Conservation (phyloP, 2,888 invertebrate genomes). For the Hymenopus coronatus region DNA sequence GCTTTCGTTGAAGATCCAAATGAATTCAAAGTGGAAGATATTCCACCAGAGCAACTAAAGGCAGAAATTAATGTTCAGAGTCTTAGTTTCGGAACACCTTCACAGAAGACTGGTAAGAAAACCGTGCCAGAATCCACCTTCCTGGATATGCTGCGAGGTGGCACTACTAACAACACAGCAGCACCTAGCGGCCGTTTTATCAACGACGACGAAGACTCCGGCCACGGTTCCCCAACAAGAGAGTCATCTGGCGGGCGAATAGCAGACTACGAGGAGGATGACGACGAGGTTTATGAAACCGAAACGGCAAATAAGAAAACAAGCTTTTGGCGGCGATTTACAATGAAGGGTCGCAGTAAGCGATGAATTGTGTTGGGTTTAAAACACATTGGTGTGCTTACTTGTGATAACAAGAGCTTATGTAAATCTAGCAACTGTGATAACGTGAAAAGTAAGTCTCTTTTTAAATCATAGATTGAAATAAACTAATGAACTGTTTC, state of each 20-base stretch:
- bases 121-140: slow-evolving; percentile 59
- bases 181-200: slow-evolving; percentile 31
- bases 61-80: slow-evolving; percentile 66
- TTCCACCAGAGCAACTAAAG: slow-evolving; percentile 65
- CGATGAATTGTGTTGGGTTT: slow-evolving; percentile 50
- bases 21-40: slow-evolving; percentile 68
- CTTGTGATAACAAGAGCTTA: background rate
- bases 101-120: slow-evolving; percentile 49
- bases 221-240: slow-evolving; percentile 47
- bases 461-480: background rate
- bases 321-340: slow-evolving; percentile 57
- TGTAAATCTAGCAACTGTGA: slow-evolving; percentile 1
- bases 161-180: slow-evolving; percentile 44
- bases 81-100: slow-evolving; percentile 57
- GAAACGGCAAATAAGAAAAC: slow-evolving; percentile 35
- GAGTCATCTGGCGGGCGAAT: slow-evolving; percentile 30
- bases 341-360: slow-evolving; percentile 66
- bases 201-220: slow-evolving; percentile 46
- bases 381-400: background rate
- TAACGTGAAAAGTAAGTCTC: background rate
- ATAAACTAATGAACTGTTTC: no score
- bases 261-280: slow-evolving; percentile 29
- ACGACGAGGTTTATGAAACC: slow-evolving; percentile 24
- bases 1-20: slow-evolving; percentile 68
- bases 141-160: slow-evolving; percentile 66